A percentile compares a stretch with the other conserved stretches of the same genome.
Evolutionary conservation across 2,888 invertebrate species (phyloP).

Genomic region (Drosophila neonasuta): DNA sequence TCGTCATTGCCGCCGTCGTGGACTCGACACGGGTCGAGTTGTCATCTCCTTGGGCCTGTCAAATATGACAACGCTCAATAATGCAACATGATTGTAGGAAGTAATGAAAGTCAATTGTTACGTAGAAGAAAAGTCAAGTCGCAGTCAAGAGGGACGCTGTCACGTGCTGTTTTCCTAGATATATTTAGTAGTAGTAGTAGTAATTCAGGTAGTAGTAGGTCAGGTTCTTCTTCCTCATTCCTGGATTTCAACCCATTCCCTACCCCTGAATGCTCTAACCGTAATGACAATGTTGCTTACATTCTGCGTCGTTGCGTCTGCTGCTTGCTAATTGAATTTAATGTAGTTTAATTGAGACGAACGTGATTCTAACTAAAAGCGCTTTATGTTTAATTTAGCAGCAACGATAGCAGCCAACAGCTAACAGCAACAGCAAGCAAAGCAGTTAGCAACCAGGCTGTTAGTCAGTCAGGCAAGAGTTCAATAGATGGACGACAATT

Average conservation of each 20-base stretch:
- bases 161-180: constrained; percentile 32
- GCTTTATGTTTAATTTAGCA: constrained; percentile 77
- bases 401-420: constrained; percentile 36
- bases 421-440: constrained; percentile 5
- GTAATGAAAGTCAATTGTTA: constrained; percentile 76
- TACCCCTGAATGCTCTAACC: constrained; percentile 37
- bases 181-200: neutral
- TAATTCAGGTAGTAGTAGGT: constrained; percentile 22
- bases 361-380: constrained; percentile 77
- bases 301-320: constrained; percentile 48
- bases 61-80: constrained; percentile 75
- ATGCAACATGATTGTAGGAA: constrained; percentile 74
- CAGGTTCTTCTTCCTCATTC: constrained; percentile 19
- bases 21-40: neutral
- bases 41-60: constrained; percentile 59
- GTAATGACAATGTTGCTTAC: constrained; percentile 72
- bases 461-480: constrained; percentile 8
- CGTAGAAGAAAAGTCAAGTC: constrained; percentile 21
- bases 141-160: constrained; percentile 19
- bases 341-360: constrained; percentile 79
- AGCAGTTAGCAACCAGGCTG: constrained; percentile 17
- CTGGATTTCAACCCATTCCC: constrained; percentile 13
- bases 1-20: neutral
- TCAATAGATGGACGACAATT: constrained; percentile 7
- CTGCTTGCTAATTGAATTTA: constrained; percentile 74